phyloP scores from a whole-genome alignment of 2,797 vertebrate species.

The Parauchenoglanis ngamensis region DNA sequence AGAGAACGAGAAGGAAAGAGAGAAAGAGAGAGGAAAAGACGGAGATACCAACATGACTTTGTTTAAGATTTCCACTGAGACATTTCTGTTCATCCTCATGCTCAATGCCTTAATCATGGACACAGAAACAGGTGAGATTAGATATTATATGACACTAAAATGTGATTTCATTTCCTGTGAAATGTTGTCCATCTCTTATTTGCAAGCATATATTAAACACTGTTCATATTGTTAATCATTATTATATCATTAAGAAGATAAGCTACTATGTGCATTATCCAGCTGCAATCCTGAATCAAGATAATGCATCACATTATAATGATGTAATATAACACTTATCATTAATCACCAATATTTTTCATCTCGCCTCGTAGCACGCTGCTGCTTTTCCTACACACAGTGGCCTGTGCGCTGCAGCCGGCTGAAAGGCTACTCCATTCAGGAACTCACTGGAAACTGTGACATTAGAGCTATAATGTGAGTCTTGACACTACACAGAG shows the following conservation, averaged over 20 bases:
- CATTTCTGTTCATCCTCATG: slow-evolving; percentile 56
- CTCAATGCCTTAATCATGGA: slow-evolving; percentile 51
- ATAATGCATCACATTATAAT: too few species aligned
- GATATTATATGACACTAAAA: not conserved
- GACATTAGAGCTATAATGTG: slow-evolving; percentile 73
- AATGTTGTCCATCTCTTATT: not conserved
- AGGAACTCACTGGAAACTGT: slow-evolving; percentile 64
- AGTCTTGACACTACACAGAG: slow-evolving; percentile 52
- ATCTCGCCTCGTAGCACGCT: slow-evolving; percentile 58
- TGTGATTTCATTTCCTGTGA: not conserved
- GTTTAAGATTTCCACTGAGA: slow-evolving; percentile 26
- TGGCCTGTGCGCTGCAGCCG: slow-evolving; percentile 19
- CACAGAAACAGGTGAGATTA: slow-evolving; percentile 65
- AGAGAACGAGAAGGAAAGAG: not conserved
- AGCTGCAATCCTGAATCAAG: too few species aligned
- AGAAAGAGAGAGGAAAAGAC: too few species aligned
- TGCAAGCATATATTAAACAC: not conserved
- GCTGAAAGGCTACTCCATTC: slow-evolving; percentile 63
- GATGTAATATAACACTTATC: too few species aligned
- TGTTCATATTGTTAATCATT: not conserved
- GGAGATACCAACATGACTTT: slow-evolving; percentile 41
- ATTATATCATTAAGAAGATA: not conserved
- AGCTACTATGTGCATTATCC: too few species aligned
- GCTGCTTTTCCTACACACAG: slow-evolving; percentile 64
- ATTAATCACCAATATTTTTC: not conserved